Evolutionary conservation across 2,113 vertebrate species (phyloP), one percentile per base, ranked within the genome.

Genomic region (Coptodon bakossiorum): DNA sequence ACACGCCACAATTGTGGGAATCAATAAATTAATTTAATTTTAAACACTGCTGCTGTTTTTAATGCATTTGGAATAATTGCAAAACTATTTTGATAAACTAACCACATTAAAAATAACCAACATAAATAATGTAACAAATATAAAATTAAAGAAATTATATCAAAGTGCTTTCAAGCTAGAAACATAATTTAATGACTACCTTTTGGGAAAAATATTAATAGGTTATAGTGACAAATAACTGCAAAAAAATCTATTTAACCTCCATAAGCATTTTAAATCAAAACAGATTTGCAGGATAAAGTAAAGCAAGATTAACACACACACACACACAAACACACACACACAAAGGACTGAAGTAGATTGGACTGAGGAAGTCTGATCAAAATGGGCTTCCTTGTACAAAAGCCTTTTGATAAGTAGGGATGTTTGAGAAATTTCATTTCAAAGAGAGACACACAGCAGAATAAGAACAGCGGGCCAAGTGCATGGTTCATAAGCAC

Each of bases 361-460:
- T 38, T 31, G 61, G 52, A 71, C 63, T 31, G 27, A 81, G 40
- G 16, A 29, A 81, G 27, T 45, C 45, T 43, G 52, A 83, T 90
- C 57, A 84, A 89, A 94, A 80, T 27, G 68, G 27, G 9, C 34
- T 82, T 85, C 63, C 38, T 84, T 1, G 6, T 24, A 63, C 82
- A 93, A 84, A 89, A 88, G 48, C 38, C 83, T 92, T 89, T 89
- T 52, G 59, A 85, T 83, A 50, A 80, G 50, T 22, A 54, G 66
- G 48, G 71, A 83, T 17, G 22, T 89, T 86, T 82, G 63, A 91
- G 53, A 82, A 90, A 90, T 68, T 61, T 34, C 5, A 82, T 89
- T 80, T 92, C 73, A 89, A 82, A 87, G 34, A 78, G 6, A n/a
- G 56, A 83, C 36, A 53, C 68, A 59, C 52, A 82, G 81, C 61